A percentile compares a stretch with the other conserved stretches of the same genome.
These are phyloP conservation scores for Cataglyphis albicans DNA, from an alignment of 2,888 invertebrate species.

Conservation along the genomic window DNA sequence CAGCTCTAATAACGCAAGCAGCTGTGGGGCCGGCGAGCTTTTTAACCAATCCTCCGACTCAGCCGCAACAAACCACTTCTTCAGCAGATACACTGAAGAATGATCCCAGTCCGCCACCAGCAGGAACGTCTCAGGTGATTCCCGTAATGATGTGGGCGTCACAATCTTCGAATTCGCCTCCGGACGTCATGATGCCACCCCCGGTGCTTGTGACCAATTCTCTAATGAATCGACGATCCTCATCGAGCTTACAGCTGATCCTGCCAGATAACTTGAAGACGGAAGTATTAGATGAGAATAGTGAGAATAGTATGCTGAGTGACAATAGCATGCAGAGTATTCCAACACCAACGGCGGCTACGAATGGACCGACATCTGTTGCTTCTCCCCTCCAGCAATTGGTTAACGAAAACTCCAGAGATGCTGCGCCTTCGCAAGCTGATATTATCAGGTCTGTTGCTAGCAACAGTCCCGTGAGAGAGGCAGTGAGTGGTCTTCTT, in stretches of 20 bases:
- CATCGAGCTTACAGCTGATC: slow-evolving; percentile 87
- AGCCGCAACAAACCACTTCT: slow-evolving; percentile 63
- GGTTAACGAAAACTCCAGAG: slow-evolving; percentile 86
- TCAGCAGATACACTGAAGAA: slow-evolving; percentile 81
- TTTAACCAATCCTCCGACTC: slow-evolving; percentile 71
- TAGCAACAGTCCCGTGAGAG: slow-evolving; percentile 80
- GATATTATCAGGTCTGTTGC: slow-evolving; percentile 75
- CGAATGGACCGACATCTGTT: slow-evolving; percentile 71
- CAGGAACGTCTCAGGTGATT: slow-evolving; percentile 76
- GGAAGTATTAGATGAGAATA: slow-evolving; percentile 91
- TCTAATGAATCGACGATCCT: slow-evolving; percentile 87
- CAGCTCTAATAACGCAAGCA: slow-evolving; percentile 79
- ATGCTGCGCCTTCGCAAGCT: slow-evolving; percentile 71
- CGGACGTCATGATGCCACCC: slow-evolving; percentile 91
- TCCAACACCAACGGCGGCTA: slow-evolving; percentile 73
- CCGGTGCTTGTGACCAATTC: slow-evolving; percentile 88
- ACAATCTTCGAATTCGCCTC: slow-evolving; percentile 76
- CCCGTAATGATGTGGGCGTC: slow-evolving; percentile 84
- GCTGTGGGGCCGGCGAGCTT: slow-evolving; percentile 73
- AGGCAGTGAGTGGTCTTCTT: slow-evolving; percentile 77
- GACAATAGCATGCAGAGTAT: slow-evolving; percentile 85
- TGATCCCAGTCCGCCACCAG: slow-evolving; percentile 82
- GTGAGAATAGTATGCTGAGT: slow-evolving; percentile 88
- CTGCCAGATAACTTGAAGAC: slow-evolving; percentile 87
- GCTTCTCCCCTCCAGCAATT: slow-evolving; percentile 82